Percentiles rank a stretch among this genome's conserved stretches.
Evolutionary conservation across 2,888 invertebrate species (phyloP).

Genomic region (Meganola albula): DNA sequence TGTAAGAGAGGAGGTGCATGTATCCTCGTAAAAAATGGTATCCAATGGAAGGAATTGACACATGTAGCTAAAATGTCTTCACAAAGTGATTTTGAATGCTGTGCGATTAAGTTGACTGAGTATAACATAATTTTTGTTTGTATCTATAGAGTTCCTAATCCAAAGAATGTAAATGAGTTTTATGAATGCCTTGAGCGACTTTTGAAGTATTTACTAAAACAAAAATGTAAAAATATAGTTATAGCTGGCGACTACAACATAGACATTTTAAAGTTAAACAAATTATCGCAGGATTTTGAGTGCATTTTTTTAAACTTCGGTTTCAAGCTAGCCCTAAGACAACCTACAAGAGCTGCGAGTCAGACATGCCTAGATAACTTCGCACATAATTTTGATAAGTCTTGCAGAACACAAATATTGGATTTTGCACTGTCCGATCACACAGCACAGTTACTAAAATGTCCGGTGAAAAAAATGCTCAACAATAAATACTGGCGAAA

Average conservation of each 20-base stretch:
- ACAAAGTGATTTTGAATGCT: background rate
- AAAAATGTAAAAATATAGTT: background rate
- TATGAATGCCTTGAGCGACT: background rate
- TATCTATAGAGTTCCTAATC: background rate
- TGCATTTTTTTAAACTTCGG: conserved; percentile 1
- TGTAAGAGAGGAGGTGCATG: background rate
- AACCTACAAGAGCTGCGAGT: conserved; percentile 1
- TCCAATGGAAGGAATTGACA: background rate
- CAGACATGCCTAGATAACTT: conserved; percentile 2
- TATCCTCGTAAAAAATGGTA: background rate
- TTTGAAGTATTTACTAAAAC: background rate
- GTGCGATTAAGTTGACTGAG: background rate
- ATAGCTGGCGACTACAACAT: conserved; percentile 1
- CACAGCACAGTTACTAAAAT: background rate
- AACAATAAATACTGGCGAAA: background rate
- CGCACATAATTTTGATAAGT: conserved; percentile 1
- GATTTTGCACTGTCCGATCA: conserved; percentile 1
- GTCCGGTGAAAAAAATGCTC: background rate
- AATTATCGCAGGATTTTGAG: background rate
- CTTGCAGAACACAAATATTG: background rate
- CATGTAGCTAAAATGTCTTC: background rate
- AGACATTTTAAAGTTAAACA: background rate
- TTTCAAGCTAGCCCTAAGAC: conserved; percentile 1
- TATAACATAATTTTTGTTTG: background rate
- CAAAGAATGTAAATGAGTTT: background rate